A percentile compares a stretch with the other conserved stretches of the same genome.
These are phyloP conservation scores for Trachelus stipa DNA, from an alignment of 2,888 invertebrate genomes.

Conservation along the genomic window DNA sequence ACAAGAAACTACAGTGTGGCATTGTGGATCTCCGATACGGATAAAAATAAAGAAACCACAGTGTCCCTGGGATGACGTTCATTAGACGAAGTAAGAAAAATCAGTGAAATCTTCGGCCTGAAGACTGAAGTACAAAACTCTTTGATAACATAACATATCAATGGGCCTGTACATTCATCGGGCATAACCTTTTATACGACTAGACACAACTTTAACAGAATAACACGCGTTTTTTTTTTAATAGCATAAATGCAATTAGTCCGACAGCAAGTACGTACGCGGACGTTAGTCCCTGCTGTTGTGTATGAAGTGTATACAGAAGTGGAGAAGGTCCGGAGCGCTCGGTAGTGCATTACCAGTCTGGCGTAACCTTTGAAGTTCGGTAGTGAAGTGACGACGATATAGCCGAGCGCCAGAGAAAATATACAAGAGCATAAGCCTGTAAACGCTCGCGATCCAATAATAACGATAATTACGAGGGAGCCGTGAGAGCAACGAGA, in stretches of 20 bases:
- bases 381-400: conserved; percentile 21
- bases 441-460: conserved; percentile 18
- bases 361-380: conserved; percentile 20
- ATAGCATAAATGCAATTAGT: neutral
- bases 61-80: neutral
- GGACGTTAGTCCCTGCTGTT: neutral
- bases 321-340: neutral
- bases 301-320: neutral
- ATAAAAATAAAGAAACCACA: neutral
- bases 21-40: neutral
- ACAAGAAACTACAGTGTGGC: neutral
- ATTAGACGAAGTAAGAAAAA: neutral
- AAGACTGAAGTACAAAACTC: neutral
- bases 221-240: neutral
- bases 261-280: neutral
- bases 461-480: conserved; percentile 15
- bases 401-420: conserved; percentile 12
- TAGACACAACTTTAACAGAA: neutral
- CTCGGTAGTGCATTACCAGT: conserved; percentile 21
- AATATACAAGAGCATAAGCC: conserved; percentile 23
- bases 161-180: neutral
- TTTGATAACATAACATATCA: neutral
- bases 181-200: neutral
- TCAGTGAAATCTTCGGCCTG: neutral
- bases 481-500: neutral